Percentiles rank a stretch among this genome's conserved stretches.
These are phyloP conservation scores for Gymnocephalus cernua DNA, from an alignment of 2,113 vertebrate genomes.

Conservation along the genomic window DNA sequence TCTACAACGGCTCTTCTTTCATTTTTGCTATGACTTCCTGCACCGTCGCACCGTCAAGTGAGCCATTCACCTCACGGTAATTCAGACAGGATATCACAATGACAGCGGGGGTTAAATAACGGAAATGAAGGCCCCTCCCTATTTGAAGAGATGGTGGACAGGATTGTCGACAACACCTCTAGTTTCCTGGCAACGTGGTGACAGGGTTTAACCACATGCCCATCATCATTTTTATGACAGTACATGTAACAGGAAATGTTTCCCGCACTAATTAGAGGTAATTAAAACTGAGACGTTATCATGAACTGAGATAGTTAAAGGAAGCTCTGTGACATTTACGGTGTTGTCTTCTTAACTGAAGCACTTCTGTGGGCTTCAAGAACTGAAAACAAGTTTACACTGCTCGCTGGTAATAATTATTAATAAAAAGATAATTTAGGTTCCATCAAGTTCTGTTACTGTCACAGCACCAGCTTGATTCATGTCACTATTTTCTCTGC, in stretches of 20 bases:
- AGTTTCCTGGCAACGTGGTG: conserved; percentile 55
- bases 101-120: conserved; percentile 29
- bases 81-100: conserved; percentile 64
- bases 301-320: neutral
- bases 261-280: conserved; percentile 16
- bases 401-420: neutral
- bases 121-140: conserved; percentile 53
- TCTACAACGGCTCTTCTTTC: conserved; percentile 22
- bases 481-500: neutral
- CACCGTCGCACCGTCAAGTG: neutral
- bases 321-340: neutral
- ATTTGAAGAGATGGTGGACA: conserved; percentile 28
- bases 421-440: neutral
- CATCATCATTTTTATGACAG: conserved; percentile 20
- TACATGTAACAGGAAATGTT: conserved; percentile 43
- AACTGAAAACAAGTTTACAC: neutral
- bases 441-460: neutral
- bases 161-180: conserved; percentile 27
- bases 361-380: neutral
- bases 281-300: conserved; percentile 30
- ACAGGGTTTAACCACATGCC: conserved; percentile 33
- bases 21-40: conserved; percentile 14
- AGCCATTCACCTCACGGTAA: conserved; percentile 42
- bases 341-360: neutral
- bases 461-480: neutral